These are phyloP conservation scores for Otocyon megalotis DNA, from an alignment of 2,113 vertebrate species.

Conservation along the genomic window DNA sequence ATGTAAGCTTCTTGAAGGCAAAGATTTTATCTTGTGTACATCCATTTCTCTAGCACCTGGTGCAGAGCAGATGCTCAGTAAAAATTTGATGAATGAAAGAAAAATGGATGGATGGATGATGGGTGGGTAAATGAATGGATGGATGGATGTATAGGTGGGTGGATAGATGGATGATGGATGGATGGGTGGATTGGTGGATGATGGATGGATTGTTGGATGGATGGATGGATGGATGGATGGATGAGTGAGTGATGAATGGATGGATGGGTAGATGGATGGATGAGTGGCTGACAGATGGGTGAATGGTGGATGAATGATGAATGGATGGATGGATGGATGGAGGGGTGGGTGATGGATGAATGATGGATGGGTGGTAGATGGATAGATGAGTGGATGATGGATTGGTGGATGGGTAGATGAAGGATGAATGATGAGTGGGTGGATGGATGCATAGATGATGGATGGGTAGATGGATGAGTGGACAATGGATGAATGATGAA, in stretches of 20 bases:
- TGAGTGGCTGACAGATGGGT: too few relatives aligned
- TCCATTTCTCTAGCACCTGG: neutral
- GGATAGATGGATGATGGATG: too few relatives aligned
- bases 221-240: neutral
- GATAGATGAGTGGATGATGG: neutral
- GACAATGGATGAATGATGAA: too few relatives aligned
- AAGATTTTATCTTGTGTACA: neutral
- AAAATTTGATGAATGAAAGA: neutral
- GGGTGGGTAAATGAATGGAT: neutral
- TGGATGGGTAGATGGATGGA: neutral
- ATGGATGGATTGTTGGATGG: neutral
- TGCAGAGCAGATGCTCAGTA: neutral
- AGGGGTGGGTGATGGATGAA: neutral
- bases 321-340: neutral
- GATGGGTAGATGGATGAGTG: neutral
- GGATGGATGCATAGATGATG: fast-evolving
- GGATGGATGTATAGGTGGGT: too few relatives aligned
- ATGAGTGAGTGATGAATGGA: neutral
- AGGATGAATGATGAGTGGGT: neutral
- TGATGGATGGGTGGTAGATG: neutral
- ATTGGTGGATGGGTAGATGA: too few relatives aligned
- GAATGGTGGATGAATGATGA: neutral
- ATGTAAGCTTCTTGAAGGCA: neutral
- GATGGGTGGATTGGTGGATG: neutral
- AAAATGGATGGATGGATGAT: neutral